Base-by-base conservation (phyloP, 2,113 vertebrate genomes). In the Prunella fulvescens region DNA sequence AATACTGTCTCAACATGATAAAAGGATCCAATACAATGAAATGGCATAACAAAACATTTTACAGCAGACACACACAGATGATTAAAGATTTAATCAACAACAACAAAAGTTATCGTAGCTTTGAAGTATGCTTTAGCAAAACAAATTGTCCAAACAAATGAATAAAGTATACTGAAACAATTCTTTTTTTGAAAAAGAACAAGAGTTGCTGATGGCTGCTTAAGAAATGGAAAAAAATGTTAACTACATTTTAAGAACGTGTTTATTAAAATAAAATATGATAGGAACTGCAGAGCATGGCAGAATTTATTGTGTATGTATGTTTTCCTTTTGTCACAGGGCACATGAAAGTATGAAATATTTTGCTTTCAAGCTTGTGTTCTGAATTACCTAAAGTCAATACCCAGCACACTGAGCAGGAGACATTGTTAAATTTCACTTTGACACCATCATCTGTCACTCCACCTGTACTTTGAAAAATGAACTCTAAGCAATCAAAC, bases 81-180 rank as follows among this genome's bases (percentile, higher is more conserved):
- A 89, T 95, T 95, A 97, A 96, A 96, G 92, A 96, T 95, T 96
- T 83, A 90, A 95, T 96, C 96, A 93, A 93, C 90, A 95, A 96
- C 93, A 95, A 95, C 85, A 95, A 96, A 97, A 93, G 73, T 86
- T 88, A 95, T 65, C 45, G 48, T 54, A 95, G 35, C 77, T 95
- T 92, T 95, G 89, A 97, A 96, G 62, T 84, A 80, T 48, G 73
- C n/a, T 95, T 95, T 97, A 93, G 83, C 67, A 96, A 97, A 97
- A 84, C 64, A 96, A 96, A 97, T 84, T 25, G 88, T 50, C 39
- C 82, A 92, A 82, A 92, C 69, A 83, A 90, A 85, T 80, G 69
- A 95, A 92, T 74, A 95, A 90, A 92, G 82, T 65, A 76, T 67
- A 90, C 25, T 19, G 76, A 95, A 97, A 79, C 28, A 73, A 66